Evolutionary conservation across 2,797 vertebrate genomes (phyloP).

Genomic region (Neoniphon sammara): DNA sequence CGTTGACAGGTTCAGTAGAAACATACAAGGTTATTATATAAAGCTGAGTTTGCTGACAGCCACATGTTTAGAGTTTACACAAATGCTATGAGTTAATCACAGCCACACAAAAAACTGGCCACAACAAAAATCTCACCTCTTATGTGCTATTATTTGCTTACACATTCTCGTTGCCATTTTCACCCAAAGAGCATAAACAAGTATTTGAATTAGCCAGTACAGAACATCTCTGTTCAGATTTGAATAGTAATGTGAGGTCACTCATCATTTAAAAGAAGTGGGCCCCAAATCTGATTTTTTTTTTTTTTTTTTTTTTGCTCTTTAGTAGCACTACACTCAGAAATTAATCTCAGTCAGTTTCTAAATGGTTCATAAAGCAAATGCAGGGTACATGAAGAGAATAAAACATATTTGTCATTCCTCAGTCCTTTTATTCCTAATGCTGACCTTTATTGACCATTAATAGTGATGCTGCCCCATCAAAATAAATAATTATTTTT

Average conservation of each 20-base stretch:
- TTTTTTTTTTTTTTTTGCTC: no score
- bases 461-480: conserved; percentile 7
- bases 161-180: neutral
- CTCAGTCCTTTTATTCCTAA: neutral
- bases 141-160: neutral
- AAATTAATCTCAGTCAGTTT: conserved; percentile 1
- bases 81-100: neutral
- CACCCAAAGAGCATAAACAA: conserved; percentile 12
- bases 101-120: conserved; percentile 22
- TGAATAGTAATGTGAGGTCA: conserved; percentile 26
- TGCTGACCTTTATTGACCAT: neutral
- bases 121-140: conserved; percentile 9
- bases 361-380: conserved; percentile 10
- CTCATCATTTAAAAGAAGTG: neutral
- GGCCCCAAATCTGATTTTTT: neutral
- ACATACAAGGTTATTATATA: conserved; percentile 61
- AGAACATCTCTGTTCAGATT: conserved; percentile 16
- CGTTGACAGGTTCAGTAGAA: conserved; percentile 43
- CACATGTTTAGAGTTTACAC: conserved; percentile 58
- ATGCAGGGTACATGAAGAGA: neutral
- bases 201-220: conserved; percentile 3
- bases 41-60: conserved; percentile 25
- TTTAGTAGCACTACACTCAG: conserved; percentile 25
- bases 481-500: conserved; percentile 7
- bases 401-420: neutral